Conservation (phyloP, 2,113 vertebrate species). For the Atractosteus spatula region DNA sequence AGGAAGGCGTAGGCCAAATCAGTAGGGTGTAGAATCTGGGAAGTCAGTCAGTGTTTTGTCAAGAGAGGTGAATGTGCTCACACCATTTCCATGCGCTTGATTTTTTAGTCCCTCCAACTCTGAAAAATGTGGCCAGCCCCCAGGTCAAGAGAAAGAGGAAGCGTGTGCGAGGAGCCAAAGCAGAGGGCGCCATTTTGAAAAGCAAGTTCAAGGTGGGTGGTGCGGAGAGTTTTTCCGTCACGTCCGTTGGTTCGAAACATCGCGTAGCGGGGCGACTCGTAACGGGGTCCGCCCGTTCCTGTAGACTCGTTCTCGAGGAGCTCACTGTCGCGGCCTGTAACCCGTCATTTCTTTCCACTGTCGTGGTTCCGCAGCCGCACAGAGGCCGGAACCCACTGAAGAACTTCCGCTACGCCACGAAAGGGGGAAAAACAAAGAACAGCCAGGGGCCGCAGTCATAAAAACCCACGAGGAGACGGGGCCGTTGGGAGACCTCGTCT, state of each 20-base stretch:
- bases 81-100: background rate
- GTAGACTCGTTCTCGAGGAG: background rate
- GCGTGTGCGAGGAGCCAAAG: conserved; percentile 11
- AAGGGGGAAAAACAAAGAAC: conserved; percentile 12
- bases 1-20: background rate
- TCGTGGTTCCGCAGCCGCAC: conserved; percentile 40
- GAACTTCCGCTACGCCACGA: conserved; percentile 56
- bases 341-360: background rate
- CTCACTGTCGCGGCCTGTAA: background rate
- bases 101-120: conserved; percentile 66
- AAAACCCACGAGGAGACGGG: background rate
- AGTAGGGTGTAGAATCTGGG: no score
- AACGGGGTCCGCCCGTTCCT: background rate
- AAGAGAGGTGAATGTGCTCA: no score
- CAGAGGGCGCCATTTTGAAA: conserved; percentile 33
- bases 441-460: background rate
- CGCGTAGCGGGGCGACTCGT: background rate
- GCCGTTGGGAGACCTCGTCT: no score
- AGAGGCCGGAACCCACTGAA: conserved; percentile 63
- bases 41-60: no score
- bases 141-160: conserved; percentile 36
- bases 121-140: conserved; percentile 55
- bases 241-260: no score
- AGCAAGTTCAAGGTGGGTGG: conserved; percentile 60
- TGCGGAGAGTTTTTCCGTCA: background rate